phyloP scores from a whole-genome alignment of 2,113 vertebrate genomes.

The Nycticorax nycticorax region DNA sequence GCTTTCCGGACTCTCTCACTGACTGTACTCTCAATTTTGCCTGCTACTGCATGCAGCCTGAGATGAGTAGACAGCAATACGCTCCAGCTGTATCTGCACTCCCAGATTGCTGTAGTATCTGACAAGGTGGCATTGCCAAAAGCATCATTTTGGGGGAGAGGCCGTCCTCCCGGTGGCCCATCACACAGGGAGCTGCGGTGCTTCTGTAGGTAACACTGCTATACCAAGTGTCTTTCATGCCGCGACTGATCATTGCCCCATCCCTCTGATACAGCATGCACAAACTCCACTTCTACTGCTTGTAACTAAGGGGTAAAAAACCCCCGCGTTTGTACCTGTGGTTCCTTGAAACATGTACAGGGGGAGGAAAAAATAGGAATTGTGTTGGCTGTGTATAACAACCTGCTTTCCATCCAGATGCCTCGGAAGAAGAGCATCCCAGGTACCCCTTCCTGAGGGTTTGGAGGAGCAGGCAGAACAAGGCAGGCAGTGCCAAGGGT shows the following conservation, averaged over 20 bases:
- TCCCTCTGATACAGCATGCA: not conserved
- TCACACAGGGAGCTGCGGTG: not conserved
- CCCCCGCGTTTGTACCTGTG: not conserved
- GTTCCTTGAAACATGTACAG: not conserved
- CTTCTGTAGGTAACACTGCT: slow-evolving; percentile 18
- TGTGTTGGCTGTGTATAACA: not conserved
- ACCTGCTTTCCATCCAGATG: not conserved
- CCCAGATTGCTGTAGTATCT: slow-evolving; percentile 52
- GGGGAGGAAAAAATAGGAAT: not conserved
- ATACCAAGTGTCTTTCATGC: slow-evolving; percentile 17
- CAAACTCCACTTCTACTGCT: slow-evolving; percentile 6
- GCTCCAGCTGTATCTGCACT: slow-evolving; percentile 42
- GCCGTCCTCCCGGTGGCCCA: not conserved
- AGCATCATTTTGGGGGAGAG: not conserved
- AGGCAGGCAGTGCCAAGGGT: not conserved
- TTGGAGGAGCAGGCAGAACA: not conserved
- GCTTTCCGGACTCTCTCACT: slow-evolving; percentile 43
- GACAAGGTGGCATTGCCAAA: not conserved
- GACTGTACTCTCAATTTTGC: slow-evolving; percentile 55
- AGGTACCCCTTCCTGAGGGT: not conserved
- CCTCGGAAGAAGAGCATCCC: not conserved
- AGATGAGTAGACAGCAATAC: slow-evolving; percentile 20
- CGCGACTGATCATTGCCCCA: not conserved
- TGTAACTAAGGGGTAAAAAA: not conserved
- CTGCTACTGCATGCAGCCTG: slow-evolving; percentile 66